These are phyloP conservation scores for Tokudaia muenninki DNA, from an alignment of 2,797 vertebrate species.

Conservation along the genomic window DNA sequence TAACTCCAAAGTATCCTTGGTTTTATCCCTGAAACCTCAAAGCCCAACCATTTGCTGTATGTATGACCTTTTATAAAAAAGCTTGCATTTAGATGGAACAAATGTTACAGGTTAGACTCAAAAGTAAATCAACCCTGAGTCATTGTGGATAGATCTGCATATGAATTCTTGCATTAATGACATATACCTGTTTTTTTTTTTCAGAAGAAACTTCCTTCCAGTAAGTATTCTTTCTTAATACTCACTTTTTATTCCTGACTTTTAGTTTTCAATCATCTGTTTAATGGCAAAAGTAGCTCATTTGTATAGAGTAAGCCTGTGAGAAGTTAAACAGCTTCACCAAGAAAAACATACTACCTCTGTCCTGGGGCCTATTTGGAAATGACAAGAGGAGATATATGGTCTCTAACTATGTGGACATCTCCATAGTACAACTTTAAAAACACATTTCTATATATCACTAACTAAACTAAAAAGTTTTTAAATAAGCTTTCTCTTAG, in stretches of 20 bases:
- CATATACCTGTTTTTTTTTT: constrained; percentile 78
- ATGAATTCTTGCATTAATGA: constrained; percentile 74
- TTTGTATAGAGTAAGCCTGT: constrained; percentile 14
- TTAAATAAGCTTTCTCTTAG: not conserved
- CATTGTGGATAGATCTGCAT: constrained; percentile 35
- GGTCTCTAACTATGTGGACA: not conserved
- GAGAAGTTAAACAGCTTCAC: not conserved
- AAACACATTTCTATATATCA: not conserved
- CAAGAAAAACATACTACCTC: not conserved
- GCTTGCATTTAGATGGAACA: constrained; percentile 48
- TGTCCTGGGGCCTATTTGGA: not conserved
- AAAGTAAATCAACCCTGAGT: constrained; percentile 31
- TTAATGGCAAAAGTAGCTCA: constrained; percentile 44
- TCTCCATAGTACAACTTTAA: not conserved
- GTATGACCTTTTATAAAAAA: not conserved
- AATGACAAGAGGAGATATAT: constrained; percentile 23
- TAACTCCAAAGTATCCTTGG: not conserved
- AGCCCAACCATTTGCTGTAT: constrained; percentile 27
- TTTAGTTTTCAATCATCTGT: constrained; percentile 12
- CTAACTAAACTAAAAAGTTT: constrained; percentile 49
- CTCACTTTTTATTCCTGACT: constrained; percentile 36
- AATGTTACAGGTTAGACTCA: not conserved
- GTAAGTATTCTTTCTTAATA: constrained; percentile 88
- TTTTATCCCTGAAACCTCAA: not conserved
- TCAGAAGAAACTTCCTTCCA: constrained; percentile 93